These are phyloP conservation scores for Nerophis ophidion DNA, from an alignment of 2,113 vertebrate genomes.

Conservation along the genomic window DNA sequence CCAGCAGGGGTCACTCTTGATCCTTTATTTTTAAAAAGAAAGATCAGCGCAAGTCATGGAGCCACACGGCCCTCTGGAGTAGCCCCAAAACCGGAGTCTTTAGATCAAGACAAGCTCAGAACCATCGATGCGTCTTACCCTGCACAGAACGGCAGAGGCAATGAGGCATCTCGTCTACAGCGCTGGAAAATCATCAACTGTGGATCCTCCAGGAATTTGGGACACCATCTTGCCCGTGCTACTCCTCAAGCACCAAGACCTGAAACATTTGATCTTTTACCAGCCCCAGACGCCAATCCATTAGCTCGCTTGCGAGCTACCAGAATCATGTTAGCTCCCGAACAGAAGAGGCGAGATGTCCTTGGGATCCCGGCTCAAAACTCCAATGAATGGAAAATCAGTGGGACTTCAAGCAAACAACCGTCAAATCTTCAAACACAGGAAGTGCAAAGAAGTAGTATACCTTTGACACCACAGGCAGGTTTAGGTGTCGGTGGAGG, in stretches of 20 bases:
- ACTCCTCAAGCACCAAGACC: conserved; percentile 12
- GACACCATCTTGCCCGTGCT: background rate
- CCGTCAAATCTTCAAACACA: conserved; percentile 3
- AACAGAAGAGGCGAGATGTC: conserved; percentile 4
- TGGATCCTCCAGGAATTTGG: conserved; percentile 4
- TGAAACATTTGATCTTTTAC: conserved; percentile 7
- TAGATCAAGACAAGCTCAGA: conserved; percentile 21
- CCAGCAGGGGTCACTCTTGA: conserved; percentile 3
- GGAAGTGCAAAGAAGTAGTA: conserved; percentile 2
- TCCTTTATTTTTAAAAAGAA: conserved; percentile 6
- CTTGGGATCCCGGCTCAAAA: conserved; percentile 7
- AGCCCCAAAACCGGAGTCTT: conserved; percentile 3
- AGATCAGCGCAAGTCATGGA: conserved; percentile 2
- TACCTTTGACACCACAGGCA: conserved; percentile 14
- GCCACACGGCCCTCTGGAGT: background rate
- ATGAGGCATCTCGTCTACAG: conserved; percentile 5
- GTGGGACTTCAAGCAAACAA: conserved; percentile 19
- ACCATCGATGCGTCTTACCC: conserved; percentile 5
- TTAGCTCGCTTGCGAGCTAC: background rate
- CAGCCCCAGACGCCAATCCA: conserved; percentile 2
- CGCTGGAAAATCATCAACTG: conserved; percentile 21
- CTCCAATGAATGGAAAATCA: conserved; percentile 8
- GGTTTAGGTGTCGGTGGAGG: conserved; percentile 17
- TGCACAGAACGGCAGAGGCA: conserved; percentile 3
- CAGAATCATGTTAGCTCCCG: conserved; percentile 6